These are phyloP conservation scores for Scaptomyza flava DNA, from an alignment of 2,888 invertebrate species.

Conservation along the genomic window DNA sequence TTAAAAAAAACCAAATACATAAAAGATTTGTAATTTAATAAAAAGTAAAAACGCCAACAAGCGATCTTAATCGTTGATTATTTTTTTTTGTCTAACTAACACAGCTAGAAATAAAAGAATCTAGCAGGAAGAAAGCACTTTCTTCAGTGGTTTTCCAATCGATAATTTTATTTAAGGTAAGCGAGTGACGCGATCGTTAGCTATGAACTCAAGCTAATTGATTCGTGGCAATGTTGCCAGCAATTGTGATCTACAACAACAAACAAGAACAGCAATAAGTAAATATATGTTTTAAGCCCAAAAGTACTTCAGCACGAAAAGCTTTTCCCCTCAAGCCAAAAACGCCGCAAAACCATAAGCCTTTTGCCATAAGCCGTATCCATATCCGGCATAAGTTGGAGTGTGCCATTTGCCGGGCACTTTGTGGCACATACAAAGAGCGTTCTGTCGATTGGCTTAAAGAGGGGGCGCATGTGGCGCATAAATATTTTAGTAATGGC, in stretches of 20 bases:
- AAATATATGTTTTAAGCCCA: not conserved
- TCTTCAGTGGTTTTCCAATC: not conserved
- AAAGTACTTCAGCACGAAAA: conserved; percentile 6
- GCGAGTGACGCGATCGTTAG: not conserved
- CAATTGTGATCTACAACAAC: not conserved
- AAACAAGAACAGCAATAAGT: not conserved
- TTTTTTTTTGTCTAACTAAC: conserved; percentile 7
- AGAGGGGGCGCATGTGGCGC: not conserved
- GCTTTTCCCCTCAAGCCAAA: conserved; percentile 41
- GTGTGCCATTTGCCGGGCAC: conserved; percentile 36
- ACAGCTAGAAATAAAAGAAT: conserved; percentile 2
- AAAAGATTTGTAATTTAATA: conserved; percentile 25
- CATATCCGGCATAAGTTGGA: conserved; percentile 49
- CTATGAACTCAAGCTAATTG: conserved; percentile 12
- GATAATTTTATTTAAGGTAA: not conserved
- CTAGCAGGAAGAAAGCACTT: conserved; percentile 6
- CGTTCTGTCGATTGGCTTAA: conserved; percentile 11
- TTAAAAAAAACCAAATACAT: conserved; percentile 8
- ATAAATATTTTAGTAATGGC: conserved; percentile 36
- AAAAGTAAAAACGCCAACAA: conserved; percentile 14
- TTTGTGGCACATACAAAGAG: conserved; percentile 17
- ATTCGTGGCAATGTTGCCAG: conserved; percentile 14
- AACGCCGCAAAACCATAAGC: not conserved
- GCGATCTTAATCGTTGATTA: conserved; percentile 11
- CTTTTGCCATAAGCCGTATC: conserved; percentile 31